Percentiles rank a stretch among this genome's conserved stretches.
Conservation (phyloP, 2,888 invertebrate species). For the Chloroclysta siterata region DNA sequence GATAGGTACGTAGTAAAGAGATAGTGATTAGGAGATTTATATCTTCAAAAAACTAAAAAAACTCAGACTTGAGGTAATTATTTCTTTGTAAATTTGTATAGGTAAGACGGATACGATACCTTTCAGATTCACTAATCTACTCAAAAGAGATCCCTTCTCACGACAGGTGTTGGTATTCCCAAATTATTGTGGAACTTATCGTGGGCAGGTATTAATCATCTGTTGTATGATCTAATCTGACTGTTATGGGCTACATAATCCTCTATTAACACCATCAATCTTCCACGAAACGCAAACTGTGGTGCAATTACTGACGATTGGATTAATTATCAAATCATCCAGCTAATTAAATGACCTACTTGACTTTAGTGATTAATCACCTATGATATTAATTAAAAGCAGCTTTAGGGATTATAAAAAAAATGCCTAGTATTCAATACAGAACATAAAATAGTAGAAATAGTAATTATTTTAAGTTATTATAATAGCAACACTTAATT, state of each 20-base stretch:
- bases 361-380: constrained; percentile 9
- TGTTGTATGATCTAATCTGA: constrained; percentile 7
- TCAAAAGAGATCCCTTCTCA: not conserved
- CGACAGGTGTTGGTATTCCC: constrained; percentile 10
- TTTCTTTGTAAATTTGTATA: too few relatives aligned
- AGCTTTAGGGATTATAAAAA: too few relatives aligned
- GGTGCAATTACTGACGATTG: constrained; percentile 16
- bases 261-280: constrained; percentile 37
- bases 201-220: constrained; percentile 12
- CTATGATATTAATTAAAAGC: not conserved
- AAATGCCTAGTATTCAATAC: too few relatives aligned
- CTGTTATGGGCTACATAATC: constrained; percentile 4
- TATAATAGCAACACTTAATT: too few relatives aligned
- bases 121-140: not conserved
- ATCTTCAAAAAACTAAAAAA: too few relatives aligned
- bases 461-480: too few relatives aligned
- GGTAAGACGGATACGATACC: too few relatives aligned
- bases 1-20: too few relatives aligned
- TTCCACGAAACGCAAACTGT: constrained; percentile 18
- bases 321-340: constrained; percentile 21
- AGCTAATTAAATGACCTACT: constrained; percentile 8
- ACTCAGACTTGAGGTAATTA: too few relatives aligned
- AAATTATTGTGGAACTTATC: not conserved
- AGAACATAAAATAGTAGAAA: too few relatives aligned
- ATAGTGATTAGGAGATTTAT: too few relatives aligned